Percentiles rank a stretch among this genome's conserved stretches.
Evolutionary conservation across 2,888 invertebrate species (phyloP).

Genomic region (Camponotus fellah): DNA sequence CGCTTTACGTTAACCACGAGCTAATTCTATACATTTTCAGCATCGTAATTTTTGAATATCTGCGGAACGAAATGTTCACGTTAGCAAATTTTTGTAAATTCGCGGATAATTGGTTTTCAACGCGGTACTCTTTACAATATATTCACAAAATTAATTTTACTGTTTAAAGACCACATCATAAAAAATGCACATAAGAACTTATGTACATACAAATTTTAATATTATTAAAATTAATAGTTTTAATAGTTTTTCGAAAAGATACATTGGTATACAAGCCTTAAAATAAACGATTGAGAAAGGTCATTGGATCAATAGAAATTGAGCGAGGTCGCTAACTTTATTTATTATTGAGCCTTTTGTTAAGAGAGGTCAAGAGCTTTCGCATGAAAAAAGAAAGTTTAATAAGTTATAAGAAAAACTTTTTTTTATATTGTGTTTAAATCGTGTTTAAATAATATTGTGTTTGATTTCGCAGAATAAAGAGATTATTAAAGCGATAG

Average conservation of each 20-base stretch:
- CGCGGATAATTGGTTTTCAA: conserved; percentile 8
- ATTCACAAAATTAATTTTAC: conserved; percentile 13
- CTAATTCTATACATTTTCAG: conserved; percentile 40
- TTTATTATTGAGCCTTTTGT: conserved; percentile 31
- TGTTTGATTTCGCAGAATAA: background rate
- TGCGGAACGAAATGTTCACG: background rate
- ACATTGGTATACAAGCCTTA: background rate
- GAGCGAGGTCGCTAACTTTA: background rate
- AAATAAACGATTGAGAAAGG: conserved; percentile 18
- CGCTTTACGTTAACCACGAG: conserved; percentile 1
- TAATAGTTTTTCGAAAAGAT: background rate
- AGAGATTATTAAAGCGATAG: background rate
- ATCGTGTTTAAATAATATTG: background rate
- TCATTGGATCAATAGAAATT: conserved; percentile 26
- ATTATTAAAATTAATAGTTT: background rate
- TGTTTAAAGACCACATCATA: background rate
- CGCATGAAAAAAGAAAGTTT: conserved; percentile 2
- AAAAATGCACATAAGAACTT: background rate
- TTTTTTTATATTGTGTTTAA: background rate
- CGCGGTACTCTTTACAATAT: background rate
- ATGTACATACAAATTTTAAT: background rate
- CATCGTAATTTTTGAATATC: conserved; percentile 10
- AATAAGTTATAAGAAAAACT: conserved; percentile 1
- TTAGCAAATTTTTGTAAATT: conserved; percentile 18
- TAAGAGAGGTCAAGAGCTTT: conserved; percentile 15